Percentiles rank a stretch among this genome's conserved stretches.
These are phyloP conservation scores for Cheiracanthium punctorium DNA, from an alignment of 2,888 invertebrate species.

Conservation along the genomic window DNA sequence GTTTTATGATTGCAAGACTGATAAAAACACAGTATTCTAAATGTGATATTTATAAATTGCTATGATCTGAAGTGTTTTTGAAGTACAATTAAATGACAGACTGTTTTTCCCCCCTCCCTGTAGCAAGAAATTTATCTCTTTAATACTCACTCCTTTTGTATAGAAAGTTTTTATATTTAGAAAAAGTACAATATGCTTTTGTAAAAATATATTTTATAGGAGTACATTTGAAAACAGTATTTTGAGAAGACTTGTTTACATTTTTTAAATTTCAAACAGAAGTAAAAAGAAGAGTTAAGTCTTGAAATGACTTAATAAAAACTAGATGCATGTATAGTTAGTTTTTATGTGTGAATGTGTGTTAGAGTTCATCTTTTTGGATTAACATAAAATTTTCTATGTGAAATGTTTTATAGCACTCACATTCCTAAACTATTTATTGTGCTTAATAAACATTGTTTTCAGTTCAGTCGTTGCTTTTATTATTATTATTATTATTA, in stretches of 20 bases:
- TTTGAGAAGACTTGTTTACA: neutral
- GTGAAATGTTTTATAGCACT: slow-evolving; percentile 13
- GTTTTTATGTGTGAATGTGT: neutral
- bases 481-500: too few relatives aligned
- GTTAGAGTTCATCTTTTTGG: neutral
- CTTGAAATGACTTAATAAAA: neutral
- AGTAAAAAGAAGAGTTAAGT: neutral
- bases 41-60: too few relatives aligned
- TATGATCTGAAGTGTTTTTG: too few relatives aligned
- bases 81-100: too few relatives aligned
- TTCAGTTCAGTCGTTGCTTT: too few relatives aligned
- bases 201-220: neutral
- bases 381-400: neutral
- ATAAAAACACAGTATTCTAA: too few relatives aligned
- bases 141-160: too few relatives aligned
- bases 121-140: too few relatives aligned
- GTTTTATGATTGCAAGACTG: too few relatives aligned
- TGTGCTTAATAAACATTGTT: slow-evolving; percentile 43
- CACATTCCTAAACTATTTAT: slow-evolving; percentile 62
- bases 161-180: too few relatives aligned
- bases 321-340: neutral
- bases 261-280: neutral
- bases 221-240: neutral
- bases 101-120: too few relatives aligned
- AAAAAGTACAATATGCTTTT: too few relatives aligned